A percentile compares a stretch with the other conserved stretches of the same genome.
Evolutionary conservation across 2,888 invertebrate genomes (phyloP).

Genomic region (Enchytraeus crypticus): DNA sequence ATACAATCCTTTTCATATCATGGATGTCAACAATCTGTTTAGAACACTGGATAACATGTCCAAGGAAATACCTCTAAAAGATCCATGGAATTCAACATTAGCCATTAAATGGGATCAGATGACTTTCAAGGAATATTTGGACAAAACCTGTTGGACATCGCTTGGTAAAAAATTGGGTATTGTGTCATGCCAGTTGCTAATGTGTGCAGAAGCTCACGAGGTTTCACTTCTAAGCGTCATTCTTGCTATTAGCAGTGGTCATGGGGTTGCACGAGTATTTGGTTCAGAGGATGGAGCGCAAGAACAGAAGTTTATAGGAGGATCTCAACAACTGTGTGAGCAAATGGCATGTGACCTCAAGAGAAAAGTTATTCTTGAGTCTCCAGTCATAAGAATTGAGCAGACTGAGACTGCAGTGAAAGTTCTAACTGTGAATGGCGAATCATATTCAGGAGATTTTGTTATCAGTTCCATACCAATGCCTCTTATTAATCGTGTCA

Average conservation of each 20-base stretch:
- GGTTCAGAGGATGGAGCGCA: conserved; percentile 34
- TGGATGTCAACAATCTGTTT: conserved; percentile 12
- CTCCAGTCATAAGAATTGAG: conserved; percentile 27
- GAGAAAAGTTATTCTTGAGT: not conserved
- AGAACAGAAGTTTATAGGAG: conserved; percentile 47
- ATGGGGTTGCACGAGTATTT: conserved; percentile 31
- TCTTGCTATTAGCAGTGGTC: conserved; percentile 18
- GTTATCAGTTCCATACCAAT: conserved; percentile 46
- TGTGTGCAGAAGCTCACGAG: conserved; percentile 12
- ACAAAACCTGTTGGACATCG: conserved; percentile 31
- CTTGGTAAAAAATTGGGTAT: not conserved
- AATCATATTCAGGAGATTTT: conserved; percentile 24
- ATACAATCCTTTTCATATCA: conserved; percentile 6
- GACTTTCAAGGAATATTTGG: conserved; percentile 31
- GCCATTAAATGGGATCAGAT: conserved; percentile 33
- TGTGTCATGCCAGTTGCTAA: not conserved
- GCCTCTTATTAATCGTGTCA: conserved; percentile 41
- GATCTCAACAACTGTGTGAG: conserved; percentile 41
- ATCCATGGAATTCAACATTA: conserved; percentile 33
- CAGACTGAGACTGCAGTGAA: conserved; percentile 34
- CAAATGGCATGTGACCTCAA: not conserved
- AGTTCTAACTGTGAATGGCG: conserved; percentile 34
- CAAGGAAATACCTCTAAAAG: conserved; percentile 29
- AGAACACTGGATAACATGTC: not conserved
- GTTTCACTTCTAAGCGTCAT: conserved; percentile 13